Evolutionary conservation across 2,888 invertebrate genomes (phyloP).

Genomic region (Sthenelais limicola): DNA sequence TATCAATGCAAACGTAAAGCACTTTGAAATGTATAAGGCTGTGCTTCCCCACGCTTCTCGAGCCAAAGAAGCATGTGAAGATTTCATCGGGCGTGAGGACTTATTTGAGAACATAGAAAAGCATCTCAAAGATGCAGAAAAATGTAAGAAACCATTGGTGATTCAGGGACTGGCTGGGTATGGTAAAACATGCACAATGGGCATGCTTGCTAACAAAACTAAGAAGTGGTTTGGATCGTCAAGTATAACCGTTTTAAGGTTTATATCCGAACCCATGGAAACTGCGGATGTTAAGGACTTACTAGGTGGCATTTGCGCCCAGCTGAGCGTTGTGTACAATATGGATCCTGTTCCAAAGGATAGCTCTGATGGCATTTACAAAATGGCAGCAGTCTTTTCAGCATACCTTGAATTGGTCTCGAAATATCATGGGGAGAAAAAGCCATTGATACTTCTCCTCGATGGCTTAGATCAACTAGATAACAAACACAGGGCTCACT

Average conservation of each 20-base stretch:
- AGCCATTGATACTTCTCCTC: slow-evolving; percentile 43
- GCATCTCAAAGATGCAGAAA: slow-evolving; percentile 4
- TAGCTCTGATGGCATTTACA: background rate
- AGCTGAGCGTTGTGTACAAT: slow-evolving; percentile 27
- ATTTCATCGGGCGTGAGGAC: slow-evolving; percentile 34
- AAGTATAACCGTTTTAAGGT: slow-evolving; percentile 23
- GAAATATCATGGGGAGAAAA: slow-evolving; percentile 42
- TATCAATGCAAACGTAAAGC: background rate
- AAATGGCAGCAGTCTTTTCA: slow-evolving; percentile 11
- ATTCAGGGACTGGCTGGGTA: slow-evolving; percentile 29
- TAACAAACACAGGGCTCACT: slow-evolving; percentile 33
- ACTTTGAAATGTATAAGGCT: slow-evolving; percentile 35
- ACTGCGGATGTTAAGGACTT: slow-evolving; percentile 20
- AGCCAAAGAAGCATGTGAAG: background rate
- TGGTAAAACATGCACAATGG: slow-evolving; percentile 32
- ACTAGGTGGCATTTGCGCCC: slow-evolving; percentile 27
- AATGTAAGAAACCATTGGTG: slow-evolving; percentile 11
- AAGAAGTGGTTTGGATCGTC: slow-evolving; percentile 23
- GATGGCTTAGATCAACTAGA: slow-evolving; percentile 43
- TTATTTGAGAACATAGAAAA: slow-evolving; percentile 18
- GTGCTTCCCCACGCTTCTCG: slow-evolving; percentile 35
- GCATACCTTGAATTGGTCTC: slow-evolving; percentile 36
- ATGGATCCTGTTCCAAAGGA: slow-evolving; percentile 7
- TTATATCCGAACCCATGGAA: slow-evolving; percentile 10
- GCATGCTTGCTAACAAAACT: slow-evolving; percentile 28